Conservation (phyloP, 2,888 invertebrate species). For the Lampropteryx suffumata region DNA sequence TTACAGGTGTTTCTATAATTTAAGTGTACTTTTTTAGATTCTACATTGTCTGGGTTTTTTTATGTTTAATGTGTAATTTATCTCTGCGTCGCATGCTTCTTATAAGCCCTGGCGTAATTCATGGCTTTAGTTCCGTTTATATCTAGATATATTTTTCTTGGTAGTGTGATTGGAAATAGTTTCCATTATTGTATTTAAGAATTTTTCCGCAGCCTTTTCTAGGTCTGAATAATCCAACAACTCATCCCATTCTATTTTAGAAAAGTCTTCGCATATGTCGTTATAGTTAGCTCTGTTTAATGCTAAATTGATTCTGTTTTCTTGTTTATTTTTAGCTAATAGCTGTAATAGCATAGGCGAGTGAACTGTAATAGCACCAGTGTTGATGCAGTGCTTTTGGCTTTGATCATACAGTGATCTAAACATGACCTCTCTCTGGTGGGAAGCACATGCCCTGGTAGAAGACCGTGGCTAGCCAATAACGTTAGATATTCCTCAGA, state of each 20-base stretch:
- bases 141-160: not conserved
- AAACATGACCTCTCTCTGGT: constrained; percentile 3
- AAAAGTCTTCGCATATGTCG: not conserved
- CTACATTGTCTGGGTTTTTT: not conserved
- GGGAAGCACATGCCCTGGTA: not conserved
- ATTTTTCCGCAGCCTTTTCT: not conserved
- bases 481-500: not conserved
- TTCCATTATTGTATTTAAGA: not conserved
- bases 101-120: not conserved
- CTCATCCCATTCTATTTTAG: not conserved
- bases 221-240: not conserved
- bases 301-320: not conserved
- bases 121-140: not conserved
- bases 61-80: constrained; percentile 9
- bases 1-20: constrained; percentile 7
- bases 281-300: not conserved
- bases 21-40: not conserved
- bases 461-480: not conserved
- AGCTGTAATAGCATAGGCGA: not conserved
- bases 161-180: not conserved
- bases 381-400: not conserved
- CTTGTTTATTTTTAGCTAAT: not conserved
- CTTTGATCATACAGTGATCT: constrained; percentile 7
- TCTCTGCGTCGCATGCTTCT: constrained; percentile 2
- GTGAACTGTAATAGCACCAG: constrained; percentile 2